Evolutionary conservation across 2,113 vertebrate genomes (phyloP).

Genomic region (Paramisgurnus dabryanus): DNA sequence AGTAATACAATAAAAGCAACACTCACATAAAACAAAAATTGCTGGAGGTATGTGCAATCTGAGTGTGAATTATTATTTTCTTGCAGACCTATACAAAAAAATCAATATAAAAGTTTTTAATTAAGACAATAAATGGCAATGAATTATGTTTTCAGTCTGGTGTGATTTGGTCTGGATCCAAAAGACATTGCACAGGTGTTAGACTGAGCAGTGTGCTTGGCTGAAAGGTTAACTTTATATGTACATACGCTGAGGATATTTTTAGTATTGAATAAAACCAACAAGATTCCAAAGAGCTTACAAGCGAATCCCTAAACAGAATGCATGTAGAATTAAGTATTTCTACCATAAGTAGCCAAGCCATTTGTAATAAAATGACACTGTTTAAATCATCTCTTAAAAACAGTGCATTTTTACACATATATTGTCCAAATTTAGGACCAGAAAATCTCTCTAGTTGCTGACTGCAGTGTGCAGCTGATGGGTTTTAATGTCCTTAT

Average conservation of each 20-base stretch:
- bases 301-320: not conserved
- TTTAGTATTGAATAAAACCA: too few relatives aligned
- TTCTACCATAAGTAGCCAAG: not conserved
- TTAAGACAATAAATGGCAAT: not conserved
- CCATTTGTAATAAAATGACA: constrained; percentile 33
- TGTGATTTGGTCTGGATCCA: not conserved
- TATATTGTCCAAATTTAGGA: not conserved
- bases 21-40: too few relatives aligned
- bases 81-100: not conserved
- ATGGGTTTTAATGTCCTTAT: constrained; percentile 26
- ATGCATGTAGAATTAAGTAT: not conserved
- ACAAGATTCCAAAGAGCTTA: not conserved
- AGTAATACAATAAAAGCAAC: not conserved
- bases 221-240: not conserved
- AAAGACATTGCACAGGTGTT: not conserved
- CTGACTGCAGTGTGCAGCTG: not conserved
- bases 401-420: constrained; percentile 13
- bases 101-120: not conserved
- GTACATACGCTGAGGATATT: not conserved
- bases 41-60: too few relatives aligned
- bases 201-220: not conserved
- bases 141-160: not conserved
- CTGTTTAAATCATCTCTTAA: constrained; percentile 16
- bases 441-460: constrained; percentile 5
- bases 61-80: too few relatives aligned